These are phyloP conservation scores for Odontophorus gujanensis DNA, from an alignment of 2,113 vertebrate genomes.

Conservation along the genomic window DNA sequence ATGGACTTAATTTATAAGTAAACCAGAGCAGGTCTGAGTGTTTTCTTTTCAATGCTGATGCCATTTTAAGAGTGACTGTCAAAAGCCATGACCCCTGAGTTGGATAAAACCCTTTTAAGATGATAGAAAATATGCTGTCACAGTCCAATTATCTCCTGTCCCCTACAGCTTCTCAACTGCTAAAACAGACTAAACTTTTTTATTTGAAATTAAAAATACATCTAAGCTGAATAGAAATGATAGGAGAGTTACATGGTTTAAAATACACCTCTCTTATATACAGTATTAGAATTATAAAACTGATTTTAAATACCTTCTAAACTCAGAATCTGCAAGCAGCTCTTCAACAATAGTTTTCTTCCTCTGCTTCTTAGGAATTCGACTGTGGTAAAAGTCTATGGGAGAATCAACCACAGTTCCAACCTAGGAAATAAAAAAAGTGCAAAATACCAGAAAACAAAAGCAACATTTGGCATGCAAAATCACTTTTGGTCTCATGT, in stretches of 20 bases:
- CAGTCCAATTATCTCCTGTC: background rate
- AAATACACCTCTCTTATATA: background rate
- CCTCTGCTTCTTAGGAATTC: slow-evolving; percentile 92
- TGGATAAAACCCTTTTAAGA: background rate
- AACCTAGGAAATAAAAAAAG: slow-evolving; percentile 75
- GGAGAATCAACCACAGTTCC: slow-evolving; percentile 92
- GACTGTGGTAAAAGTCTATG: slow-evolving; percentile 93
- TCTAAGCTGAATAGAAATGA: background rate
- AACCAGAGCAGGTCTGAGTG: background rate
- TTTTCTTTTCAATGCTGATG: background rate
- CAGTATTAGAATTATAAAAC: background rate
- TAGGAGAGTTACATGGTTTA: background rate
- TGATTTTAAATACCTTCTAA: slow-evolving; percentile 85
- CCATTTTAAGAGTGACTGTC: background rate
- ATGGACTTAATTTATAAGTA: background rate
- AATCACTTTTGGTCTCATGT: background rate
- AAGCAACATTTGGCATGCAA: background rate
- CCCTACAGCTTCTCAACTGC: background rate
- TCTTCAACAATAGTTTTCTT: slow-evolving; percentile 98
- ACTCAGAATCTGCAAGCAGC: slow-evolving; percentile 91
- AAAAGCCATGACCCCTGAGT: accelerated
- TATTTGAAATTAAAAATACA: background rate
- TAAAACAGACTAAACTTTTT: background rate
- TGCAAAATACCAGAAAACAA: background rate
- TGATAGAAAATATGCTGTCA: background rate